Conservation (phyloP, 2,113 vertebrate genomes). For the Talpa occidentalis region DNA sequence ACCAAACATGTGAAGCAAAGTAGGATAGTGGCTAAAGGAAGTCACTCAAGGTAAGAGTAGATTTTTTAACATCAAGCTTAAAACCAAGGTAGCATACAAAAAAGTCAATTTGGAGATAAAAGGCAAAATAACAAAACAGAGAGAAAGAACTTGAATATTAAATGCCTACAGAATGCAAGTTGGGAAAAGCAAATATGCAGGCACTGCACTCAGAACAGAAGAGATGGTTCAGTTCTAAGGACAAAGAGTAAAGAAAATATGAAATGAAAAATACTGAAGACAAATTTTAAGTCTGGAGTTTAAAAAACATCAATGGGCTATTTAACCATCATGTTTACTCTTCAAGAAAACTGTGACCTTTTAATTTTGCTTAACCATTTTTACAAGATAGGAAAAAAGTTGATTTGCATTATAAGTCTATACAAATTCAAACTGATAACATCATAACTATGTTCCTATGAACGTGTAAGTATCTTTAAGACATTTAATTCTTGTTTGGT, state of each 20-base stretch:
- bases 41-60: neutral
- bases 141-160: no score
- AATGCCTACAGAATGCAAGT: neutral
- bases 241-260: neutral
- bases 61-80: constrained; percentile 3
- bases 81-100: neutral
- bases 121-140: neutral
- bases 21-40: neutral
- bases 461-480: constrained; percentile 50
- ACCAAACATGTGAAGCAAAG: neutral
- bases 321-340: neutral
- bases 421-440: no score
- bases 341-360: constrained; percentile 6
- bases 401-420: neutral
- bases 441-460: neutral
- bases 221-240: neutral
- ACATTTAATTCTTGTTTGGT: constrained; percentile 18
- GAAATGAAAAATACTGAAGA: neutral
- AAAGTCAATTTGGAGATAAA: neutral
- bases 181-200: neutral
- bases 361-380: constrained; percentile 26
- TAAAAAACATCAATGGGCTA: neutral
- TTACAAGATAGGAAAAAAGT: constrained; percentile 4
- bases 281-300: neutral
- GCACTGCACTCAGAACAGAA: neutral